These are phyloP conservation scores for Dasyprocta punctata DNA, from an alignment of 2,113 vertebrate genomes.

Conservation along the genomic window DNA sequence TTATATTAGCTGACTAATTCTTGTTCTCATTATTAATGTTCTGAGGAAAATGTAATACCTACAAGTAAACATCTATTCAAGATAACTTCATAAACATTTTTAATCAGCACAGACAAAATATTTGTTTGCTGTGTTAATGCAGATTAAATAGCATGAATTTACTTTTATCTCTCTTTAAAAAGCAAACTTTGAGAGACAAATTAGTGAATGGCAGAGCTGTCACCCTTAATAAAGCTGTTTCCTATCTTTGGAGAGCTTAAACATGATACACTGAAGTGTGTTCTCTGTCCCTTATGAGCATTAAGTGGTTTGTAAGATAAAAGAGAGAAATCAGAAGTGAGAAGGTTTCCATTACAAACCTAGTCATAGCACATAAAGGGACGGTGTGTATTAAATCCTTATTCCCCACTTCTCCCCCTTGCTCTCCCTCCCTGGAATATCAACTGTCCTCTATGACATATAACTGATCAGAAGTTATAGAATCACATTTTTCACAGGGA, in stretches of 20 bases:
- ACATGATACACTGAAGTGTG: slow-evolving; percentile 70
- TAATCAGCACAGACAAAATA: slow-evolving; percentile 49
- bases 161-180: slow-evolving; percentile 56
- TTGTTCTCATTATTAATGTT: slow-evolving; percentile 71
- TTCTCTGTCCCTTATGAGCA: slow-evolving; percentile 71
- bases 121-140: slow-evolving; percentile 52
- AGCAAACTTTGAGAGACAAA: slow-evolving; percentile 58
- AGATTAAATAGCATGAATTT: slow-evolving; percentile 64
- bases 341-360: slow-evolving; percentile 64
- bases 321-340: slow-evolving; percentile 73
- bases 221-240: slow-evolving; percentile 67
- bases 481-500: slow-evolving; percentile 77
- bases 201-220: slow-evolving; percentile 75
- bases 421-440: slow-evolving; percentile 3
- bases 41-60: slow-evolving; percentile 65
- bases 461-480: slow-evolving; percentile 48
- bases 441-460: slow-evolving; percentile 26
- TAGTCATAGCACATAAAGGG: slow-evolving; percentile 55
- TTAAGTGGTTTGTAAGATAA: slow-evolving; percentile 78
- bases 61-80: slow-evolving; percentile 66
- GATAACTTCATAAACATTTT: slow-evolving; percentile 71
- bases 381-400: slow-evolving; percentile 51
- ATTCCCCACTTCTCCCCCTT: not conserved
- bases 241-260: slow-evolving; percentile 73
- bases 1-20: slow-evolving; percentile 70